Evolutionary conservation across 2,113 vertebrate species (phyloP).

Genomic region (Oenanthe melanoleuca): DNA sequence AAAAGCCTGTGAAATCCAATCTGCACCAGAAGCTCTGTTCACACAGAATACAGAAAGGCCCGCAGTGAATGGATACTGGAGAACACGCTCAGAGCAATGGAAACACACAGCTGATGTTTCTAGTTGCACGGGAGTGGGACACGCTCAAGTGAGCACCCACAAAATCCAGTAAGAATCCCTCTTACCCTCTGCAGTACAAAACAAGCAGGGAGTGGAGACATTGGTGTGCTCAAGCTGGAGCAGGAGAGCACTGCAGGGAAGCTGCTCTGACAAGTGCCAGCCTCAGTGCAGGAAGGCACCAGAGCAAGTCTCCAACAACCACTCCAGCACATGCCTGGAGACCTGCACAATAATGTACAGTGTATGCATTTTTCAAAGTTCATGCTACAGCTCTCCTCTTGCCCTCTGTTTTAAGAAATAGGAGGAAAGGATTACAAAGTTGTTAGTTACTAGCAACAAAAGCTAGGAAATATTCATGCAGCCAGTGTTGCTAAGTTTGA

Average conservation of each 20-base stretch:
- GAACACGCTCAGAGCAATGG: background rate
- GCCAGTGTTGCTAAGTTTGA: background rate
- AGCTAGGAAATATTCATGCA: background rate
- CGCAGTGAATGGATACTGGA: background rate
- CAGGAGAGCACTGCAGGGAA: background rate
- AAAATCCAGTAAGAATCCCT: background rate
- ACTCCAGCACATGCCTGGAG: background rate
- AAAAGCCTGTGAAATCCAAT: background rate
- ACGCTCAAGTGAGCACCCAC: background rate
- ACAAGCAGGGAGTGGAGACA: background rate
- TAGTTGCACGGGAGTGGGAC: background rate
- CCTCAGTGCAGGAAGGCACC: background rate
- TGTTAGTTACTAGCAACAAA: background rate
- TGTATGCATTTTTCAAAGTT: background rate
- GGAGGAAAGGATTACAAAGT: background rate
- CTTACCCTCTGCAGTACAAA: background rate
- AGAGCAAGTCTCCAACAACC: background rate
- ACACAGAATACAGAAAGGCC: background rate
- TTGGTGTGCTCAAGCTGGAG: background rate
- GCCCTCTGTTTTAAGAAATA: background rate
- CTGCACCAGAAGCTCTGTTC: background rate
- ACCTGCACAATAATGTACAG: background rate
- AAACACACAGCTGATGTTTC: background rate
- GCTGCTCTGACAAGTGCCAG: accelerated
- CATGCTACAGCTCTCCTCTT: background rate